Percentiles rank a stretch among this genome's conserved stretches.
phyloP scores from a whole-genome alignment of 2,113 vertebrate genomes.

The Peromyscus californicus region DNA sequence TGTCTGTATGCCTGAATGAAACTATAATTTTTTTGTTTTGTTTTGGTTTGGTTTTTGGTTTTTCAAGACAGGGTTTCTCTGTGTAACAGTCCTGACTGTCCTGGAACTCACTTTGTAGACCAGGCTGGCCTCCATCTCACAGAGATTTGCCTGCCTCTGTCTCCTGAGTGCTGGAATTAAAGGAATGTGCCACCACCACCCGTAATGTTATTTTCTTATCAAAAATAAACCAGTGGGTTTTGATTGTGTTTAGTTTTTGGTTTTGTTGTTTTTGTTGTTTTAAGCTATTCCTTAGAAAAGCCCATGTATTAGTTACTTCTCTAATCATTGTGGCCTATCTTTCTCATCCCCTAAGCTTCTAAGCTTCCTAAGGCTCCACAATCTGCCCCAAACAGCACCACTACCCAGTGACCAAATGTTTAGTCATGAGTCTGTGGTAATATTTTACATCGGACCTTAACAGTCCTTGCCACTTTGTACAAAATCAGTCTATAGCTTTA shows the following conservation, averaged over 20 bases:
- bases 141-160: neutral
- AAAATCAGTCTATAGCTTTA: neutral
- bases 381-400: neutral
- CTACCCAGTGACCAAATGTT: neutral
- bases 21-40: neutral
- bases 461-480: neutral
- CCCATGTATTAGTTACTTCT: neutral
- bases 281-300: neutral
- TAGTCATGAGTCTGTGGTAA: neutral
- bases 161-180: neutral
- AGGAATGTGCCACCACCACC: neutral
- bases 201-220: neutral
- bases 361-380: neutral
- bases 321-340: neutral
- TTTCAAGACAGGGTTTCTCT: neutral
- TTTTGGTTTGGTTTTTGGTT: neutral
- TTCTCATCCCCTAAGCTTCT: neutral
- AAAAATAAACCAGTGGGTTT: conserved; percentile 40
- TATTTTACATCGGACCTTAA: neutral
- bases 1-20: neutral
- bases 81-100: neutral
- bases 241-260: neutral
- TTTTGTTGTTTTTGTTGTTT: neutral
- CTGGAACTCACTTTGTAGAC: neutral
- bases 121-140: neutral